phyloP scores from a whole-genome alignment of 1,140 invertebrate genomes.

The Dreissena polymorpha region DNA sequence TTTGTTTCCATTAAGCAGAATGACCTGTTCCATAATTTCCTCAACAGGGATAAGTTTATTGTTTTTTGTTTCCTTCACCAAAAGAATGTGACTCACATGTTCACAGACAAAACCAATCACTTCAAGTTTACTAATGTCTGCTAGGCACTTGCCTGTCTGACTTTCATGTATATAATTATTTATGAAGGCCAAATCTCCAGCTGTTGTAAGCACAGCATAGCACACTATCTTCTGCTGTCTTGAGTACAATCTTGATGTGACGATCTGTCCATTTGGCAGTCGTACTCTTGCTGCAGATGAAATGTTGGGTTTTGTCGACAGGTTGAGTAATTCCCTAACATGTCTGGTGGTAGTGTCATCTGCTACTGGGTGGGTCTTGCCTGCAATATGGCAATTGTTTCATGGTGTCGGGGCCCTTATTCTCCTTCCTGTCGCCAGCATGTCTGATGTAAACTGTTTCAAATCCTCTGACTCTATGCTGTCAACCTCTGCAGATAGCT shows the following conservation, averaged over 20 bases:
- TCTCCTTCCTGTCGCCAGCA: not conserved
- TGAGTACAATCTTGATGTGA: not conserved
- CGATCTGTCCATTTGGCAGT: too few relatives aligned
- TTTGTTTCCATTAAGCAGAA: not conserved
- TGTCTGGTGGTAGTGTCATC: not conserved
- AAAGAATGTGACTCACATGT: not conserved
- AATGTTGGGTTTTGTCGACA: not conserved
- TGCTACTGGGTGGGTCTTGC: not conserved
- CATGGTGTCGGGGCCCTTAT: not conserved
- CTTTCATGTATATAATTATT: constrained; percentile 4
- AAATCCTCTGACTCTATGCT: not conserved
- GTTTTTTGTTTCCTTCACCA: too few relatives aligned
- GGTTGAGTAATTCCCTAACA: not conserved
- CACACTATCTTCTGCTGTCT: not conserved
- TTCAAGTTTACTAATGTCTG: not conserved
- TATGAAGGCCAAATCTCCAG: not conserved
- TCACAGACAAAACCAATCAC: not conserved
- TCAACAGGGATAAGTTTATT: too few relatives aligned
- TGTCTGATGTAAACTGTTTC: not conserved
- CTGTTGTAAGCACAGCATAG: not conserved
- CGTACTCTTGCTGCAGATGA: not conserved
- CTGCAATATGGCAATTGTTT: not conserved
- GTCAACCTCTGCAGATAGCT: not conserved
- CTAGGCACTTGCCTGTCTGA: too few relatives aligned
- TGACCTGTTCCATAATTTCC: too few relatives aligned